Conservation (phyloP, 2,888 invertebrate species). For the Branchipolynoe longqiensis region DNA sequence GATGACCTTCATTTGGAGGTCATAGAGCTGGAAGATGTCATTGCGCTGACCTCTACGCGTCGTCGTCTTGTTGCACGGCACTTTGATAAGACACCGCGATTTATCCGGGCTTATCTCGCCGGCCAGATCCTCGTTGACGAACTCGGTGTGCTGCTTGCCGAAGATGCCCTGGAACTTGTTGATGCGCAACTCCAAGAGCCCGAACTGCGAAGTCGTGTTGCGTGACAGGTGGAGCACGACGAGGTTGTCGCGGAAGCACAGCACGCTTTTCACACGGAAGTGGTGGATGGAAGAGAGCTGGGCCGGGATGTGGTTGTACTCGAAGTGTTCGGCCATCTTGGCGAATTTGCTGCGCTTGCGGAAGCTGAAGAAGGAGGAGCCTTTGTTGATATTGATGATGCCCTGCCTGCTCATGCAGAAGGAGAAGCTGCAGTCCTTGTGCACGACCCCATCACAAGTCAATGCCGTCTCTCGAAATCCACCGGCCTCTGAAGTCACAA, state of each 20-base stretch:
- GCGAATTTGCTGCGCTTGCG: conserved; percentile 80
- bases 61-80: conserved; percentile 68
- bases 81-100: conserved; percentile 77
- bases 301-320: conserved; percentile 82
- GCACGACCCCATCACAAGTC: conserved; percentile 78
- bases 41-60: conserved; percentile 59
- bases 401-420: conserved; percentile 81
- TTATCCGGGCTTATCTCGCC: conserved; percentile 81
- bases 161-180: conserved; percentile 81
- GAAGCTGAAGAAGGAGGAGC: conserved; percentile 79
- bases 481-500: conserved; percentile 77
- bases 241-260: conserved; percentile 78
- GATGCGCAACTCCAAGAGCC: conserved; percentile 78
- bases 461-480: conserved; percentile 79
- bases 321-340: conserved; percentile 82
- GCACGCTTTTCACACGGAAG: conserved; percentile 80
- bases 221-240: conserved; percentile 80
- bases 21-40: conserved; percentile 78
- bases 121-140: conserved; percentile 77
- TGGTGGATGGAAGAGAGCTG: conserved; percentile 81
- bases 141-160: conserved; percentile 79
- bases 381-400: conserved; percentile 80
- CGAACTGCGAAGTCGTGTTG: conserved; percentile 80
- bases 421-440: conserved; percentile 80
- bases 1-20: conserved; percentile 74